A percentile compares a stretch with the other conserved stretches of the same genome.
These are phyloP conservation scores for Hapalemur alaotrensis DNA, from an alignment of 2,797 vertebrate genomes.

Conservation along the genomic window DNA sequence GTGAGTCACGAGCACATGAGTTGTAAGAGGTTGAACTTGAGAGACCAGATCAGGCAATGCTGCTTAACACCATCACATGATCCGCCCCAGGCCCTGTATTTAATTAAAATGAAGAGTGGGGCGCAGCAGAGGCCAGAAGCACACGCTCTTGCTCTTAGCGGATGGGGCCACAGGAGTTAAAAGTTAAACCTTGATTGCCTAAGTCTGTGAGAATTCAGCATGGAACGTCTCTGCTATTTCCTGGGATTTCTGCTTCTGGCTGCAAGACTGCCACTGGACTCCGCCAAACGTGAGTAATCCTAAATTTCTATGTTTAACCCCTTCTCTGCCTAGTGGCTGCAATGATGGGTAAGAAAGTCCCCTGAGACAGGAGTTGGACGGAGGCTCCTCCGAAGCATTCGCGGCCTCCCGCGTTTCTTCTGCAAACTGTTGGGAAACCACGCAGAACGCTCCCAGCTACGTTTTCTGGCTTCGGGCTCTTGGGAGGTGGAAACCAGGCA, in stretches of 20 bases:
- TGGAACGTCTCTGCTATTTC: conserved; percentile 78
- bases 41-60: conserved; percentile 88
- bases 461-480: neutral
- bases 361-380: neutral
- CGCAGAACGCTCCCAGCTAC: neutral
- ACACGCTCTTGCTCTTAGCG: neutral
- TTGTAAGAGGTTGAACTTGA: conserved; percentile 73
- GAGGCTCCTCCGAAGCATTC: neutral
- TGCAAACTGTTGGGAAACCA: neutral
- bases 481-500: neutral
- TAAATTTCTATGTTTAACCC: neutral
- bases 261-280: conserved; percentile 76
- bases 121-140: neutral
- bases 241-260: conserved; percentile 79
- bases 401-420: neutral
- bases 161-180: neutral
- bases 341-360: neutral
- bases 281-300: conserved; percentile 89
- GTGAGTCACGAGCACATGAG: conserved; percentile 90
- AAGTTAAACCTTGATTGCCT: rapidly evolving
- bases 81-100: conserved; percentile 82
- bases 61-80: conserved; percentile 95
- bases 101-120: conserved; percentile 71
- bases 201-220: conserved; percentile 64
- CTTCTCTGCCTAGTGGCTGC: neutral